Base-by-base conservation (phyloP, 1,140 invertebrate genomes). In the Aplysia californica region DNA sequence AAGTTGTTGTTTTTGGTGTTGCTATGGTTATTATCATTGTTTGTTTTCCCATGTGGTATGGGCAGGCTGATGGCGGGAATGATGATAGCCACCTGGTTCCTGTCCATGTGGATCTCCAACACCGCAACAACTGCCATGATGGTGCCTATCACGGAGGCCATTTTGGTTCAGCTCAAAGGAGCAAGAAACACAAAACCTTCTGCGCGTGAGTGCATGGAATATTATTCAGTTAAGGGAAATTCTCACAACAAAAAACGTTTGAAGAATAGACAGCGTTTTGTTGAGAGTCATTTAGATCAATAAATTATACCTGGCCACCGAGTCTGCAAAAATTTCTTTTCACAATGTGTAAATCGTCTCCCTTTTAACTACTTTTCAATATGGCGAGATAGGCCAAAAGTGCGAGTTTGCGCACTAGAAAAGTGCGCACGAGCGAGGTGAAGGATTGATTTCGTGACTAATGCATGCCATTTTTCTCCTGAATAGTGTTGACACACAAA, bases 21-120 rank as follows among this genome's bases (percentile, higher is more conserved):
- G n/a, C n/a, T n/a, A n/a, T n/a, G n/a, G n/a, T n/a, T n/a, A n/a
- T 58, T 20, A 23, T 58, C 4, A 23, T 58, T 58, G 4, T 58
- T 58, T 20, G 21, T 18, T 29, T 58, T 15, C 44, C n/a, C 44
- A 15, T 10, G 10, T 68, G 21, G n/a, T 39, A 36, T 67, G 6
- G 29, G 3, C 73, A 87, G 85, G 84, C 69, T 86, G 36, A 76
- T 90, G 82, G 68, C 87, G 29, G 89, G 88, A 3, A 84, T 89
- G 67, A 87, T 89, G 86, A 64, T 84, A 3, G 80, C 85, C 29
- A 88, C 89, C 0, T 84, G 83, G 80, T 88, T 90, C 72, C 78
- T 90, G 35, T 89, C 87, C 26, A 88, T 90, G 85, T 90, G 89
- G 85, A 89, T 90, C 72, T 85, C 80, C 58, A 90, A 90, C 79